phyloP scores from a whole-genome alignment of 2,888 invertebrate species.

The Gastracanthus pulcherrimus region DNA sequence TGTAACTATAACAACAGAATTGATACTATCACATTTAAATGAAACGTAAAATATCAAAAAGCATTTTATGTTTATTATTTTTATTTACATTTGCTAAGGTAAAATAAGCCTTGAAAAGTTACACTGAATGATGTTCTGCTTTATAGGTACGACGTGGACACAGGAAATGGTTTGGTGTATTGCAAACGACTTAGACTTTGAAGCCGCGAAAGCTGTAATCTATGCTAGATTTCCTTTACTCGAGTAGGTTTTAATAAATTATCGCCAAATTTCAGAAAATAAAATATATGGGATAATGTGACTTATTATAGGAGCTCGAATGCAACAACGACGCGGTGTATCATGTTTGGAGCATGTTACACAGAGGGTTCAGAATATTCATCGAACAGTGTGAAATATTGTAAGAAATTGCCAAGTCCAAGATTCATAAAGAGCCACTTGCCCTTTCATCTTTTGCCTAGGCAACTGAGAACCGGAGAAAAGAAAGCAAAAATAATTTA shows the following conservation, averaged over 20 bases:
- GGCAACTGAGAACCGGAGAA: slow-evolving; percentile 73
- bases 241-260: slow-evolving; percentile 79
- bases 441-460: slow-evolving; percentile 81
- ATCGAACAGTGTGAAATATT: slow-evolving; percentile 68
- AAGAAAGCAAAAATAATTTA: slow-evolving; percentile 82
- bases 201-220: slow-evolving; percentile 79
- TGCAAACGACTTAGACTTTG: slow-evolving; percentile 81
- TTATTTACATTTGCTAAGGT: too few species aligned
- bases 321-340: slow-evolving; percentile 39
- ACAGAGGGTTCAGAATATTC: too few species aligned
- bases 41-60: too few species aligned
- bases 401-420: slow-evolving; percentile 78
- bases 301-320: slow-evolving; percentile 63
- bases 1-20: too few species aligned
- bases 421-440: slow-evolving; percentile 84
- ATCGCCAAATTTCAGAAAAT: neutral
- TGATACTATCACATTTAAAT: too few species aligned
- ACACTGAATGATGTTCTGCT: too few species aligned
- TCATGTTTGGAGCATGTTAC: too few species aligned
- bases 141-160: slow-evolving; percentile 86
- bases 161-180: slow-evolving; percentile 88
- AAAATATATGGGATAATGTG: neutral
- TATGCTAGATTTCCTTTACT: slow-evolving; percentile 84
- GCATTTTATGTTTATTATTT: too few species aligned
- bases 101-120: too few species aligned